A percentile compares a stretch with the other conserved stretches of the same genome.
Evolutionary conservation across 2,888 invertebrate genomes (phyloP).

Genomic region (Ennomos erosarius): DNA sequence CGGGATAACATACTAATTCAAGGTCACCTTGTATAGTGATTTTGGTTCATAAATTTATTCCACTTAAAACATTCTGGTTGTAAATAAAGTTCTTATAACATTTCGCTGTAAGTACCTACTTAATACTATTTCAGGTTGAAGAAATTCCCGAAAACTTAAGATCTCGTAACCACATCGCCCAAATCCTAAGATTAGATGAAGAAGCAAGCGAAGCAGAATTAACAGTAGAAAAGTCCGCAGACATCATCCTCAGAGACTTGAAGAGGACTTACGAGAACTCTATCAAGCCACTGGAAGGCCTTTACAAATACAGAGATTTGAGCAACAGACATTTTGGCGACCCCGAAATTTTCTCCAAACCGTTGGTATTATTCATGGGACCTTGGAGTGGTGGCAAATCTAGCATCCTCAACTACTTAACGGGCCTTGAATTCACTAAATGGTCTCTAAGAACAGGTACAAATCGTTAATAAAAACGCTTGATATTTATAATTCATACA

Average conservation of each 20-base stretch:
- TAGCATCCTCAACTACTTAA: conserved; percentile 95
- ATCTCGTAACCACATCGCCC: conserved; percentile 91
- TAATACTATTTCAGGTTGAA: conserved; percentile 85
- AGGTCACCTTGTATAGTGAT: too few relatives aligned
- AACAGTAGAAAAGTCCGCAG: conserved; percentile 89
- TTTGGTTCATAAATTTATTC: too few relatives aligned
- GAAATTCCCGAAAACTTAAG: conserved; percentile 92
- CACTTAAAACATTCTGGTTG: too few relatives aligned
- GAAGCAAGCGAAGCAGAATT: conserved; percentile 89
- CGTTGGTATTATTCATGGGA: conserved; percentile 96
- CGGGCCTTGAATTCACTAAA: conserved; percentile 93
- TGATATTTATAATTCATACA: too few relatives aligned
- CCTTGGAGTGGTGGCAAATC: conserved; percentile 99
- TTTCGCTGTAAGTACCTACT: too few relatives aligned
- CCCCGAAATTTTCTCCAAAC: conserved; percentile 97
- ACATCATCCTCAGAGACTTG: conserved; percentile 92
- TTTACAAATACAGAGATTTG: conserved; percentile 96
- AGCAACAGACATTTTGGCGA: conserved; percentile 97
- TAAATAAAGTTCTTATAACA: too few relatives aligned
- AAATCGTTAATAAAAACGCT: not conserved
- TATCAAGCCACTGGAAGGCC: conserved; percentile 95
- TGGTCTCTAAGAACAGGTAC: conserved; percentile 94
- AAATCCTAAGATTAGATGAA: conserved; percentile 92
- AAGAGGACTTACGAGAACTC: conserved; percentile 94
- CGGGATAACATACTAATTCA: too few relatives aligned